Percentiles rank a stretch among this genome's conserved stretches.
These are phyloP conservation scores for Caenorhabditis elegans DNA, from an alignment of 1,140 invertebrate genomes.

Conservation along the genomic window WBcel235 BX284602.5:6243501-6244000, in stretches of 20 bases:
- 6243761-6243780: too few species aligned
- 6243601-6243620: slow-evolving; percentile 78
- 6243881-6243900: too few species aligned
- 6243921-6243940: too few species aligned
- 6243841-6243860: too few species aligned
- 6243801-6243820: too few species aligned
- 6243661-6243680: slow-evolving; percentile 76
- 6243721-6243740: slow-evolving; percentile 37
- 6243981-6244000: too few species aligned
- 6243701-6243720: slow-evolving; percentile 26
- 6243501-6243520: slow-evolving; percentile 90
- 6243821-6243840: too few species aligned
- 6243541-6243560: slow-evolving; percentile 85
- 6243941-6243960: too few species aligned
- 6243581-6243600: slow-evolving; percentile 76
- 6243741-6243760: not conserved
- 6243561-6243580: slow-evolving; percentile 95
- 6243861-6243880: too few species aligned
- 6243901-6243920: too few species aligned
- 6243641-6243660: slow-evolving; percentile 87
- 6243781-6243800: not conserved
- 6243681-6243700: slow-evolving; percentile 71
- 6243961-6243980: too few species aligned
- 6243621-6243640: slow-evolving; percentile 86
- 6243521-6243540: slow-evolving; percentile 87